phyloP scores from a whole-genome alignment of 2,888 invertebrate genomes.

The Oligia fasciuncula region DNA sequence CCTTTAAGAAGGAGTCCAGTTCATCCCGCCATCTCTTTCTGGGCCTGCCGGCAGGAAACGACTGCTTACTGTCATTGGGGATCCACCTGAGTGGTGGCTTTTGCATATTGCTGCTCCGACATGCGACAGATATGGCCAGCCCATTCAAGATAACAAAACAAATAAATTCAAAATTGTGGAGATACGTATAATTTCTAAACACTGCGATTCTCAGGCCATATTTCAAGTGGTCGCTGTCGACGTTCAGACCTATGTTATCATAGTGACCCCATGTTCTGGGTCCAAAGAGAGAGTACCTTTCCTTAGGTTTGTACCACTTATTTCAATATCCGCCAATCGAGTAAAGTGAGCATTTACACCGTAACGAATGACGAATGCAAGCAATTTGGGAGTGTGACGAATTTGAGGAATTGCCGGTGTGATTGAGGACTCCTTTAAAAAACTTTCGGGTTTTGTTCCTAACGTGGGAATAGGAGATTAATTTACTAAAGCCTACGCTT shows the following conservation, averaged over 20 bases:
- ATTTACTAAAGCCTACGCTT: constrained; percentile 18
- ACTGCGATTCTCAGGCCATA: constrained; percentile 52
- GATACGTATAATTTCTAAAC: constrained; percentile 29
- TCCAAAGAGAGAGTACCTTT: constrained; percentile 55
- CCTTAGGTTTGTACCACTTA: constrained; percentile 55
- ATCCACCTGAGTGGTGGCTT: too few relatives aligned
- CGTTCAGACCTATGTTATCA: constrained; percentile 54
- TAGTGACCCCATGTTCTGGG: constrained; percentile 51
- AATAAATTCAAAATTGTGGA: constrained; percentile 28
- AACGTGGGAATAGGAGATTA: constrained; percentile 22
- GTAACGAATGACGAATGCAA: constrained; percentile 58
- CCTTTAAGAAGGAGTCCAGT: too few relatives aligned
- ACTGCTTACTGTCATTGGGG: too few relatives aligned
- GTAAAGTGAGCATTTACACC: constrained; percentile 65
- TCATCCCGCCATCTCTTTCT: too few relatives aligned
- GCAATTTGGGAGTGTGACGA: constrained; percentile 61
- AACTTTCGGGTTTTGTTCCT: constrained; percentile 7
- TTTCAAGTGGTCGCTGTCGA: constrained; percentile 46
- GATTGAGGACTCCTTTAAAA: constrained; percentile 45
- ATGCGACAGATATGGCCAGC: too few relatives aligned
- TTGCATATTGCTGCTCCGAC: too few relatives aligned
- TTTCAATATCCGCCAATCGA: constrained; percentile 60
- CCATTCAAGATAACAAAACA: neutral
- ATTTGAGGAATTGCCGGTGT: constrained; percentile 53
- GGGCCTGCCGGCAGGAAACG: too few relatives aligned